Base-by-base conservation (phyloP, 2,797 vertebrate species). In the Hoplostethus mediterraneus region DNA sequence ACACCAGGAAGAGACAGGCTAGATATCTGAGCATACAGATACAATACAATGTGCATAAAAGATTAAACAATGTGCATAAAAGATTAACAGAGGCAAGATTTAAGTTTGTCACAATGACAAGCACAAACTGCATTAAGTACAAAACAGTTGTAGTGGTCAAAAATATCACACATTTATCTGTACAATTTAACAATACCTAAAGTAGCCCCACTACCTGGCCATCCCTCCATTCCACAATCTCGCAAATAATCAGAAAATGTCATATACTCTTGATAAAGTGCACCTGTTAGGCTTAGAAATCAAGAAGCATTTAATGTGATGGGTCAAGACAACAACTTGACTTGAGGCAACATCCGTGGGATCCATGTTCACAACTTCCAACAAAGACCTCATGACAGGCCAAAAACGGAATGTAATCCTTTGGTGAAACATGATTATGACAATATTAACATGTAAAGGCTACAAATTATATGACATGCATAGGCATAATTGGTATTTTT, bases 81-180 rank as follows among this genome's bases (percentile, higher is more conserved):
- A 94, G 92, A 91, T 94, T 91, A 95, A 94, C 93, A 94, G 92
- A 94, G 93, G 92, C 92, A 87, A 95, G 86, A 91, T 93, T 94
- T 91, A 94, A 87, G 92, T 95, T 93, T 95, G 94, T 95, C 94
- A 95, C 94, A 90, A 89, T 91, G 92, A 93, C 93, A 94, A 94
- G 94, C 94, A 95, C 95, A 95, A 95, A 94, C 92, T 95, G 95
- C 94, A 92, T 94, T 94, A 88, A 94, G 95, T 96, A 96, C 94
- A 96, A 96, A 96, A 96, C 93, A 91, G 93, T 92, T 94, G 94
- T 95, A 95, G 95, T 96, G 95, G 94, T 95, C 94, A 96, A 96
- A 95, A 96, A 95, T 96, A 96, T 95, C 89, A 95, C 93, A 95
- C 95, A 95, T 95, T 95, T 95, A 95, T 94, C 95, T 96, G 94